Percentiles rank a stretch among this genome's conserved stretches.
These are phyloP conservation scores for Microctenopoma steveboyesi DNA, from an alignment of 2,797 vertebrate genomes.

Conservation along the genomic window DNA sequence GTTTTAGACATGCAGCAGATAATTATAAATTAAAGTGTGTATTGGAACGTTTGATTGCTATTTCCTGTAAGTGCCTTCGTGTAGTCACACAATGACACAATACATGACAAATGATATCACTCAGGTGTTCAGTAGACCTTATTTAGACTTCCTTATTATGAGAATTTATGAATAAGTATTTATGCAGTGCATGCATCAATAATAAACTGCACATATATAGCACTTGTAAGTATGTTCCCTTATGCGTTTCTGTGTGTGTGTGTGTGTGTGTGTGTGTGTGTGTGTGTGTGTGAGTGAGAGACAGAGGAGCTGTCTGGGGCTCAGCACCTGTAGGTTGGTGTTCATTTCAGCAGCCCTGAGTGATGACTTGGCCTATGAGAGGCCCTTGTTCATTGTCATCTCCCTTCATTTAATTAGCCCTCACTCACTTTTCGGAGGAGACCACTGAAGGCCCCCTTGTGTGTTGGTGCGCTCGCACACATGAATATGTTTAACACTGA, in stretches of 20 bases:
- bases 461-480: slow-evolving; percentile 33
- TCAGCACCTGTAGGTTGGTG: slow-evolving; percentile 78
- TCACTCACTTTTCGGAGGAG: slow-evolving; percentile 73
- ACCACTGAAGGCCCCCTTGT: slow-evolving; percentile 51
- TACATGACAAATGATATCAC: slow-evolving; percentile 19
- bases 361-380: slow-evolving; percentile 78
- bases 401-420: slow-evolving; percentile 77
- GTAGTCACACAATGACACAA: slow-evolving; percentile 14
- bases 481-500: slow-evolving; percentile 48
- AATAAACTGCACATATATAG: slow-evolving; percentile 31
- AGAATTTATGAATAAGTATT: not conserved
- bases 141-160: slow-evolving; percentile 14
- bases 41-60: slow-evolving; percentile 44
- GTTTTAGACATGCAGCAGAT: slow-evolving; percentile 55
- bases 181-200: slow-evolving; percentile 21
- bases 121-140: slow-evolving; percentile 3
- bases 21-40: slow-evolving; percentile 55
- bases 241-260: slow-evolving; percentile 23
- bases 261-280: slow-evolving; percentile 16
- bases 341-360: slow-evolving; percentile 80
- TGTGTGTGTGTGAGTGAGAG: slow-evolving; percentile 6
- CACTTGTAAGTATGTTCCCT: slow-evolving; percentile 10
- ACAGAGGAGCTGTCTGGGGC: slow-evolving; percentile 27
- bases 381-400: slow-evolving; percentile 81
- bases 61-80: slow-evolving; percentile 47